These are phyloP conservation scores for Hippocampus abdominalis DNA, from an alignment of 2,113 vertebrate genomes.

Conservation along the genomic window DNA sequence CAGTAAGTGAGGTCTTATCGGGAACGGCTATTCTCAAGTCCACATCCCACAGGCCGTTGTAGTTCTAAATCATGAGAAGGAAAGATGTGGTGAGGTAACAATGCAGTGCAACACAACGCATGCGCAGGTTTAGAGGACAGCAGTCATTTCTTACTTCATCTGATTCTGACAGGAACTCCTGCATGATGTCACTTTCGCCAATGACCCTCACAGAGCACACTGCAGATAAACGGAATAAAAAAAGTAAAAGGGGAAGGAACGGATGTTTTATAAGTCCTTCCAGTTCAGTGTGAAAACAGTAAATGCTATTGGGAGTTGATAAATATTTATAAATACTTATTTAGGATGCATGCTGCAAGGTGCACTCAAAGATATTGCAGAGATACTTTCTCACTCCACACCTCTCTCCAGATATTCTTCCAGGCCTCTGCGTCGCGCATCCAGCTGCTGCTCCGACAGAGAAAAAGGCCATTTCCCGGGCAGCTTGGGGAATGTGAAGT, in stretches of 20 bases:
- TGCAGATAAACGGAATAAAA: conserved; percentile 44
- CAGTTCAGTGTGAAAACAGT: too few relatives aligned
- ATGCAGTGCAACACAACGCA: neutral
- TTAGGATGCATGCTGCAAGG: neutral
- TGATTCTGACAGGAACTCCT: conserved; percentile 94
- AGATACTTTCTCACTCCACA: conserved; percentile 28
- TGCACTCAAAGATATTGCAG: neutral
- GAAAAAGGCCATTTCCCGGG: conserved; percentile 97
- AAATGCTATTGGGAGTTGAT: too few relatives aligned
- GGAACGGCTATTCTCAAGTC: conserved; percentile 90
- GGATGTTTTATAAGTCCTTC: neutral
- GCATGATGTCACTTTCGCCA: conserved; percentile 97
- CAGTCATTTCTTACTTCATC: conserved; percentile 79
- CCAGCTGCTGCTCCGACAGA: conserved; percentile 92
- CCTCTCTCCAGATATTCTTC: conserved; percentile 97
- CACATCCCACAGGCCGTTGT: conserved; percentile 90
- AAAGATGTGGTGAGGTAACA: conserved; percentile 22
- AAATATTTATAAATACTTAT: neutral
- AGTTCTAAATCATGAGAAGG: conserved; percentile 75
- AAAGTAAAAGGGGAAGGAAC: neutral
- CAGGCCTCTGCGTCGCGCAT: conserved; percentile 85
- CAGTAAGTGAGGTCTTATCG: conserved; percentile 82
- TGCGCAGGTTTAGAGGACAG: fast-evolving
- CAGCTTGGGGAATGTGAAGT: conserved; percentile 87
- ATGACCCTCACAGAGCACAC: conserved; percentile 94